Percentiles rank a stretch among this genome's conserved stretches.
Evolutionary conservation across 1,140 invertebrate genomes (phyloP).

Genomic region (Branchinecta lynchi): DNA sequence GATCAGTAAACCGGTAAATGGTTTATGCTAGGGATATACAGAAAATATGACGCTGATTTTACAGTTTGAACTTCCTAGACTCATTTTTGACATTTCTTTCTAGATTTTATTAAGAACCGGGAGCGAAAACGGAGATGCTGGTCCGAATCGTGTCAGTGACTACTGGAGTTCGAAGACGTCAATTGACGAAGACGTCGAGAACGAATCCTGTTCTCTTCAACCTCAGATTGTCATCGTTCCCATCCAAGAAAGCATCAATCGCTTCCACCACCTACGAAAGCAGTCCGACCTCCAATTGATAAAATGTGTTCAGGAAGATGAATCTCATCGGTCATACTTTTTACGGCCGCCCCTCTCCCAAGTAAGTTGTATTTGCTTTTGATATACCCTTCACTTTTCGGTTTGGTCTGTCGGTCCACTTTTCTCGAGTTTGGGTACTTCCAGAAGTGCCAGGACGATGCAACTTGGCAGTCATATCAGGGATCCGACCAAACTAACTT

Average conservation of each 20-base stretch:
- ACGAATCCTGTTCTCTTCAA: slow-evolving; percentile 1
- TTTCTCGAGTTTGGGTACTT: too few relatives aligned
- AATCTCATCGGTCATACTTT: slow-evolving; percentile 66
- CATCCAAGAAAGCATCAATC: slow-evolving; percentile 31
- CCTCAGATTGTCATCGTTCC: slow-evolving; percentile 18
- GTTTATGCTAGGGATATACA: neutral
- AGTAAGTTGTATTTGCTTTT: neutral
- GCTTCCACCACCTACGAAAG: slow-evolving; percentile 62
- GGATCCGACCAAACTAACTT: neutral
- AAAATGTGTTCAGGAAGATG: slow-evolving; percentile 48
- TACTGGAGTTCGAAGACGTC: slow-evolving; percentile 20
- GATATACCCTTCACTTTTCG: too few relatives aligned
- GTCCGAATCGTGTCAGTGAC: slow-evolving; percentile 17
- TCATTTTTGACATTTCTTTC: neutral
- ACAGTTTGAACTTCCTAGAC: neutral
- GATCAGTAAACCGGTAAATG: too few relatives aligned
- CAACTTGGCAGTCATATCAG: neutral
- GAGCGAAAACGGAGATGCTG: neutral
- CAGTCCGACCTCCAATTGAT: slow-evolving; percentile 74
- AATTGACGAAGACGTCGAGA: slow-evolving; percentile 10
- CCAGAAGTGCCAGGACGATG: neutral
- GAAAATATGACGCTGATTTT: neutral
- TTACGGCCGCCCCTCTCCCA: slow-evolving; percentile 64
- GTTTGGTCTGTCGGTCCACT: too few relatives aligned
- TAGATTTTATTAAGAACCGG: slow-evolving; percentile 5